Conservation (phyloP, 1,140 invertebrate genomes). For the Sycobia sp. region DNA sequence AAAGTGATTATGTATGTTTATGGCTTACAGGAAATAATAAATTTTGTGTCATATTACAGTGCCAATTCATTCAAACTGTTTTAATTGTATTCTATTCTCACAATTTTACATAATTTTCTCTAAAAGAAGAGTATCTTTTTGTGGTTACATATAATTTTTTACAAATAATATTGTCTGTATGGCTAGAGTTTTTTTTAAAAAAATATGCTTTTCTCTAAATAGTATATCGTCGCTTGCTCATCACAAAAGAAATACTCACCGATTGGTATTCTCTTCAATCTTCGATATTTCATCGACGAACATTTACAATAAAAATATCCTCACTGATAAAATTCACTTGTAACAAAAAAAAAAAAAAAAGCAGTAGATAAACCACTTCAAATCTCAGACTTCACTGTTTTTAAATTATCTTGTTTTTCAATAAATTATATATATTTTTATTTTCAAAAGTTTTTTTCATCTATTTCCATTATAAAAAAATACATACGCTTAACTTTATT, state of each 20-base stretch:
- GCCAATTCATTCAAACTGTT: constrained; percentile 29
- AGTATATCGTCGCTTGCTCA: not conserved
- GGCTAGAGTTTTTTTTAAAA: not conserved
- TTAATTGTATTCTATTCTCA: constrained; percentile 19
- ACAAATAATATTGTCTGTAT: not conserved
- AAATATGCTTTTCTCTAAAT: constrained; percentile 13
- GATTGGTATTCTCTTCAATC: constrained; percentile 24
- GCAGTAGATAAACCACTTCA: not conserved
- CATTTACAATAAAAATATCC: constrained; percentile 23
- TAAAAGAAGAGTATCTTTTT: constrained; percentile 7
- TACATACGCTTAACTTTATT: constrained; percentile 54
- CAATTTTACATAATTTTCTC: constrained; percentile 8
- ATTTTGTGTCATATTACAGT: constrained; percentile 52
- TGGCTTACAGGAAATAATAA: constrained; percentile 55
- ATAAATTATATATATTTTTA: constrained; percentile 24
- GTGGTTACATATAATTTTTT: constrained; percentile 13
- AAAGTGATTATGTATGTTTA: constrained; percentile 54
- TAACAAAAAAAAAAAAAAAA: constrained; percentile 18
- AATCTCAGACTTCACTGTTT: constrained; percentile 12
- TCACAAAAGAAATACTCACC: constrained; percentile 31
- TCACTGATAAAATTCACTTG: constrained; percentile 15
- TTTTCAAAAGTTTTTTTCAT: constrained; percentile 9
- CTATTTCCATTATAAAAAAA: constrained; percentile 51
- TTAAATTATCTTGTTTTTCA: constrained; percentile 27
- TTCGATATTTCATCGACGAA: constrained; percentile 26